Evolutionary conservation across 1,140 invertebrate genomes (phyloP).

Genomic region (Lordiphosa mommai): DNA sequence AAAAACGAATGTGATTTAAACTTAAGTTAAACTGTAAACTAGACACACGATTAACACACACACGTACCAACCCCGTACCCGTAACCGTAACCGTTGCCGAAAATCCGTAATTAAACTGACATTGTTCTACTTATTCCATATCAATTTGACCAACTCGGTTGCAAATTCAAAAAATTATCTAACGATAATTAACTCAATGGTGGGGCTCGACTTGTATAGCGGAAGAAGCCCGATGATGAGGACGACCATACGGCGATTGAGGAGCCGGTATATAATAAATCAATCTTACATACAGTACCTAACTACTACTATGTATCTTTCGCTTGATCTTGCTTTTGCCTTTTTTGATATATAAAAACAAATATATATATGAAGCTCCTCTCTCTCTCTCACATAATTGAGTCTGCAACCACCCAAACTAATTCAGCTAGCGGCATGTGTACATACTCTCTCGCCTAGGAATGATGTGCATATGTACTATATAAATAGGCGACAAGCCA

Average conservation of each 20-base stretch:
- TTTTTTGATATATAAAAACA: slow-evolving; percentile 20
- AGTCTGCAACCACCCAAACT: slow-evolving; percentile 12
- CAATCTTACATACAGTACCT: slow-evolving; percentile 30
- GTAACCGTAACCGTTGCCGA: no score
- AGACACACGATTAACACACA: no score
- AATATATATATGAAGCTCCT: slow-evolving; percentile 24
- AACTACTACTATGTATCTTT: slow-evolving; percentile 35
- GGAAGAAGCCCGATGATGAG: slow-evolving; percentile 71
- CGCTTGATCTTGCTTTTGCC: slow-evolving; percentile 61
- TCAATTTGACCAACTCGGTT: slow-evolving; percentile 11
- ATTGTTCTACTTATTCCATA: slow-evolving; percentile 5
- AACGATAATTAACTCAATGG: no score
- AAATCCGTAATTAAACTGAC: slow-evolving; percentile 1
- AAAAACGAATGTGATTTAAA: no score
- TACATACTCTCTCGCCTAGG: slow-evolving; percentile 59
- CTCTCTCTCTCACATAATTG: slow-evolving; percentile 15
- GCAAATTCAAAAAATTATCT: slow-evolving; percentile 24
- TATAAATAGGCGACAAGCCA: slow-evolving; percentile 41
- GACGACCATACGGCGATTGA: slow-evolving; percentile 81
- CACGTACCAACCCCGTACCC: no score
- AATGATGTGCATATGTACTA: slow-evolving; percentile 54
- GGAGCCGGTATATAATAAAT: slow-evolving; percentile 82
- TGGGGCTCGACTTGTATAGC: slow-evolving; percentile 28
- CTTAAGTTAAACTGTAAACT: no score
- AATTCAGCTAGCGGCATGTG: slow-evolving; percentile 65